Percentiles rank a stretch among this genome's conserved stretches.
These are phyloP conservation scores for Lymantria monacha DNA, from an alignment of 2,888 invertebrate species.

Conservation along the genomic window DNA sequence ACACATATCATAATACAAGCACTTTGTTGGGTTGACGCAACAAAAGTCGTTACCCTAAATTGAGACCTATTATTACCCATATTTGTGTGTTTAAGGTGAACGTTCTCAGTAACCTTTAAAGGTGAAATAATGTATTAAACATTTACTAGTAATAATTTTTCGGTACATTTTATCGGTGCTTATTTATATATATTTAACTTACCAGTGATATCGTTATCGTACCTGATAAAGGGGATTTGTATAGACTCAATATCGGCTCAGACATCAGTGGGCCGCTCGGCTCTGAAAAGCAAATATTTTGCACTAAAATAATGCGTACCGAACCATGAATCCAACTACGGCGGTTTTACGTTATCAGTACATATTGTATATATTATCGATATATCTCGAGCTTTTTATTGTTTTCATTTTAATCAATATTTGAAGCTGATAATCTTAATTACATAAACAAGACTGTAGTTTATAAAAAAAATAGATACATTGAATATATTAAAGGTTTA, in stretches of 20 bases:
- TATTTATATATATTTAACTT: constrained; percentile 4
- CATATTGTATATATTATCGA: background rate
- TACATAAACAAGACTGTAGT: no score
- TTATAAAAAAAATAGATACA: no score
- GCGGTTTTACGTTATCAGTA: constrained; percentile 1
- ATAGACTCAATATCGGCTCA: constrained; percentile 76
- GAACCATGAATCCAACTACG: constrained; percentile 15
- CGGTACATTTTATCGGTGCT: constrained; percentile 1
- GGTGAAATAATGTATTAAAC: background rate
- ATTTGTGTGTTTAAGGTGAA: background rate
- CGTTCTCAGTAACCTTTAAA: background rate
- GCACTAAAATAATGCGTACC: constrained; percentile 5
- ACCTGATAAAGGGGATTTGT: constrained; percentile 79
- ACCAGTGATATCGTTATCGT: constrained; percentile 32
- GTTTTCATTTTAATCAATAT: background rate
- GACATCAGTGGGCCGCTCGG: constrained; percentile 69
- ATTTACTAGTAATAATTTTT: background rate
- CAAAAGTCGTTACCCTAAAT: background rate
- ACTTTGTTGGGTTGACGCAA: no score
- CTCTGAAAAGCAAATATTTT: constrained; percentile 64
- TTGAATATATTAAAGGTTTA: no score
- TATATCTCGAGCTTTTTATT: background rate
- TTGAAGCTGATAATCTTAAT: no score
- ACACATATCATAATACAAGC: no score
- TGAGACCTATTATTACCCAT: background rate